phyloP scores from a whole-genome alignment of 2,888 invertebrate species.

The Cosmia trapezina region DNA sequence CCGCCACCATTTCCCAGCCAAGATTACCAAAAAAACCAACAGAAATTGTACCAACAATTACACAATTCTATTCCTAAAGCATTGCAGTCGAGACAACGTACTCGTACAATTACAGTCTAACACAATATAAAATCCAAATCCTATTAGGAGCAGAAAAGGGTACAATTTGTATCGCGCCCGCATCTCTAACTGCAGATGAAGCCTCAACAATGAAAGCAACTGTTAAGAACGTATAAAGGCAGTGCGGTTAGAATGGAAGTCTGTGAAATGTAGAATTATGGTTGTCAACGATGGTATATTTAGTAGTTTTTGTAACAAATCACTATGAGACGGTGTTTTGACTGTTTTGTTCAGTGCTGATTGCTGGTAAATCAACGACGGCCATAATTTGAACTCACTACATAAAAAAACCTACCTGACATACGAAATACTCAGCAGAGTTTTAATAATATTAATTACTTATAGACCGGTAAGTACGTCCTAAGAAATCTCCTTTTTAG shows the following conservation, averaged over 20 bases:
- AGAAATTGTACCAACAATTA: constrained; percentile 44
- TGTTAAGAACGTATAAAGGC: constrained; percentile 66
- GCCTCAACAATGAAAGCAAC: constrained; percentile 75
- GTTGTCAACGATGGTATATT: constrained; percentile 11
- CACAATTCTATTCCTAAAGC: constrained; percentile 44
- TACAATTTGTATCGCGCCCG: constrained; percentile 70
- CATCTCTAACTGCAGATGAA: constrained; percentile 73
- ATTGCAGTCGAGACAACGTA: constrained; percentile 45
- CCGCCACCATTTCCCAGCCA: neutral
- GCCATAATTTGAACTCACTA: neutral
- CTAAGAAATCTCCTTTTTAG: neutral
- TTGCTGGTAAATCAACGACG: too few species aligned
- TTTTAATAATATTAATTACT: too few species aligned
- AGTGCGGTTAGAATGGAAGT: constrained; percentile 32
- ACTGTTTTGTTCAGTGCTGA: neutral
- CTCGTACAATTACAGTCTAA: constrained; percentile 57
- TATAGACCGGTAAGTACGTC: too few species aligned
- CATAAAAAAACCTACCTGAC: neutral
- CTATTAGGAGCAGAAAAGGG: constrained; percentile 67
- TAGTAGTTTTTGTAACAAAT: neutral
- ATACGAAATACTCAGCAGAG: neutral
- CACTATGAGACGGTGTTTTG: neutral
- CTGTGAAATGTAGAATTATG: constrained; percentile 48
- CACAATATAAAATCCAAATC: constrained; percentile 68
- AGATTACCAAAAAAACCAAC: constrained; percentile 21